Evolutionary conservation across 2,888 invertebrate genomes (phyloP), one percentile per base, ranked within the genome.

Genomic region (Colostygia pectinataria): DNA sequence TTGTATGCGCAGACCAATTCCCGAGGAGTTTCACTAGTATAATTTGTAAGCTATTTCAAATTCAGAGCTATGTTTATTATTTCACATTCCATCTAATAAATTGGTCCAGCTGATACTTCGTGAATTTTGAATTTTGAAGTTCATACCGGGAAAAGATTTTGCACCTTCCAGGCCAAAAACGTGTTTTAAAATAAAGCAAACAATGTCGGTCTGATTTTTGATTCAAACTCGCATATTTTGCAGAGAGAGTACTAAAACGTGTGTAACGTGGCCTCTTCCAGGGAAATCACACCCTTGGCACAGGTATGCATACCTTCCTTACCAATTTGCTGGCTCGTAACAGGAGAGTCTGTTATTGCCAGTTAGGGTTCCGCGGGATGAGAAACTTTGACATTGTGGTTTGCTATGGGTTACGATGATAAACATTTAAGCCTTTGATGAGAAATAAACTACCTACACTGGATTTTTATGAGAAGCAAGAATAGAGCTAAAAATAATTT

Each of bases 241-340:
- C 37, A 13, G 29, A 33, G 45, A 29, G 20, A 28, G 44, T 33
- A 37, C 37, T 49, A 38, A 45, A 41, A 29, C 44, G 53, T 45
- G 37, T 33, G 42, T 41, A 48, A 32, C 27, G 45, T 12, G 32
- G 41, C 33, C 51, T 41, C 43, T 51, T 51, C 43, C 44, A 51
- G 46, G 39, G n/a, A 32, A 51, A 55, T 55, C 47, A 51, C 55
- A 48, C 55, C 55, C 51, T 32, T 14, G 54, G 34, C 50, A 28
- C 41, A 28, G 37, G 50, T 33, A 29, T 41, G 31, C 41, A 41
- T 32, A 38, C 39, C 65, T 66, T 61, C 57, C 65, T 59, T 57
- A 60, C 65, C 69, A 71, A 76, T 71, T 76, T 74, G 62, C 61
- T 53, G 54, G 13, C 42, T 57, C 49, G 48, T 51, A 57, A 41